Percentiles rank a stretch among this genome's conserved stretches.
phyloP scores from a whole-genome alignment of 2,888 invertebrate genomes.

The Anoplius nigerrimus region DNA sequence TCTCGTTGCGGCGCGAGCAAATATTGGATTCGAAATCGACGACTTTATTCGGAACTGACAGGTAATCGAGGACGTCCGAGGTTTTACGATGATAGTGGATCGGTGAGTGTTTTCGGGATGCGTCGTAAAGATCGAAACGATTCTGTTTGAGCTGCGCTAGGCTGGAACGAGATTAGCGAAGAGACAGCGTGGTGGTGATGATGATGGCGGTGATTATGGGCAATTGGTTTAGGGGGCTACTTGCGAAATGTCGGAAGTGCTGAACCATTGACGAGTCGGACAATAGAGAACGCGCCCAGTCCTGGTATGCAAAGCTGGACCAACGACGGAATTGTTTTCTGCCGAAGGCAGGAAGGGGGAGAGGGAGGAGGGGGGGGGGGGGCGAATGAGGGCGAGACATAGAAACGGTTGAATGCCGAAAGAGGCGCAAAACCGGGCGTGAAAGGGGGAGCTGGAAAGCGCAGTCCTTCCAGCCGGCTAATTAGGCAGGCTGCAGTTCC shows the following conservation, averaged over 20 bases:
- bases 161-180: too few relatives aligned
- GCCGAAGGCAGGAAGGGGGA: not conserved
- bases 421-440: constrained; percentile 4
- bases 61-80: not conserved
- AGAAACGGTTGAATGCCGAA: not conserved
- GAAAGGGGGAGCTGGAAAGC: constrained; percentile 1
- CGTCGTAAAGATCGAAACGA: too few relatives aligned
- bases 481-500: constrained; percentile 39
- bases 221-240: too few relatives aligned
- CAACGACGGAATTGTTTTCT: constrained; percentile 21
- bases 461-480: constrained; percentile 27
- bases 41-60: constrained; percentile 7
- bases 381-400: not conserved
- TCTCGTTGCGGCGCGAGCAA: too few relatives aligned
- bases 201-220: too few relatives aligned
- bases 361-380: not conserved
- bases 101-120: too few relatives aligned
- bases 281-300: constrained; percentile 58
- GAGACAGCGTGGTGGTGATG: too few relatives aligned
- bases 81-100: too few relatives aligned
- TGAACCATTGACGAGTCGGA: constrained; percentile 38
- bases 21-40: too few relatives aligned
- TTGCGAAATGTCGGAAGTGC: too few relatives aligned
- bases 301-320: constrained; percentile 53
- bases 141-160: too few relatives aligned